Conservation (phyloP, 1,140 invertebrate species). For the Ladona fulva region DNA sequence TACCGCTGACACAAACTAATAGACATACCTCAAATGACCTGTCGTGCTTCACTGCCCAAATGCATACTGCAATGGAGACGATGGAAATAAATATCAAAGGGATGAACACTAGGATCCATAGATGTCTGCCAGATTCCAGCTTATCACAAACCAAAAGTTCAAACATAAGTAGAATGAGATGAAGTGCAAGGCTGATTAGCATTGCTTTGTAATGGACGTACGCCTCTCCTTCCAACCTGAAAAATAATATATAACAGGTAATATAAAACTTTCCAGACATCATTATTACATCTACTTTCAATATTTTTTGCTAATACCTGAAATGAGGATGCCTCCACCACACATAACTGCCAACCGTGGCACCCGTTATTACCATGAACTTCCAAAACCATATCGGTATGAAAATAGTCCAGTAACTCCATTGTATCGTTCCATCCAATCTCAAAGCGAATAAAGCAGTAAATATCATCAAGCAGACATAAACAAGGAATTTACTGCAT, state of each 20-base stretch:
- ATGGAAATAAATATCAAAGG: conserved; percentile 93
- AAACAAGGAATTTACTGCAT: conserved; percentile 89
- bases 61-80: conserved; percentile 90
- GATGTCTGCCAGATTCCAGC: conserved; percentile 75
- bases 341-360: conserved; percentile 80
- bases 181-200: conserved; percentile 87
- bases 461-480: conserved; percentile 84
- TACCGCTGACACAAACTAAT: no score
- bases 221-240: conserved; percentile 84
- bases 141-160: conserved; percentile 93
- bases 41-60: conserved; percentile 97
- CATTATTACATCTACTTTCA: conserved; percentile 12
- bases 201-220: conserved; percentile 96
- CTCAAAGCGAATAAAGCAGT: conserved; percentile 80
- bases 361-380: conserved; percentile 76
- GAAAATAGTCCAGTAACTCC: conserved; percentile 93
- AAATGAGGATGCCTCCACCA: conserved; percentile 94
- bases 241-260: conserved; percentile 26
- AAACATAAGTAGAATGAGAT: conserved; percentile 92
- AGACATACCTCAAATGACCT: conserved; percentile 80
- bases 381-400: conserved; percentile 97
- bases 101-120: conserved; percentile 94
- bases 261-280: background rate
- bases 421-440: conserved; percentile 75
- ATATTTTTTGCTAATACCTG: conserved; percentile 44